These are phyloP conservation scores for Halichoerus grypus DNA, from an alignment of 2,113 vertebrate species.

Conservation along the genomic window DNA sequence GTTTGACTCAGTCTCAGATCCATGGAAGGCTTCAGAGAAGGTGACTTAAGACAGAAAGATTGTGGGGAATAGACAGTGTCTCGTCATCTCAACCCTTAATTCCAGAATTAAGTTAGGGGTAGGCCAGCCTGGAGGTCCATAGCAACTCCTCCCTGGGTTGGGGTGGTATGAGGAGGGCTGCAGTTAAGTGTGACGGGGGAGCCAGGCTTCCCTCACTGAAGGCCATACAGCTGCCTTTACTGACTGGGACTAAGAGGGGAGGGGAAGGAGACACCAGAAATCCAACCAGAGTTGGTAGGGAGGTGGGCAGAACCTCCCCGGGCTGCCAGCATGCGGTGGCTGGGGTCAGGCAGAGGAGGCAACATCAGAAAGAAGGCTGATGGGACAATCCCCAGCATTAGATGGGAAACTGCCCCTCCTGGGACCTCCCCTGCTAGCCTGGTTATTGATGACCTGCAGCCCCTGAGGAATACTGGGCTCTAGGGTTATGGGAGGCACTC, in stretches of 20 bases:
- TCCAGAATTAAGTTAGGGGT: constrained; percentile 64
- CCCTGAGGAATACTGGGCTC: background rate
- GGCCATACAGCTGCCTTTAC: background rate
- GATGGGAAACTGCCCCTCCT: background rate
- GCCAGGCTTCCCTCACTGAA: constrained; percentile 77
- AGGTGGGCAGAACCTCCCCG: background rate
- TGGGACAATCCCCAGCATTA: background rate
- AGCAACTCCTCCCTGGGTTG: constrained; percentile 56
- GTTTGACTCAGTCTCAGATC: background rate
- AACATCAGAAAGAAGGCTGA: background rate
- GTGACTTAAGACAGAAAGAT: background rate
- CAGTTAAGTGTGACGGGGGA: constrained; percentile 72
- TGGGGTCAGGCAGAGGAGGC: background rate
- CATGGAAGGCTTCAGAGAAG: background rate
- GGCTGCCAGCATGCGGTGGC: background rate
- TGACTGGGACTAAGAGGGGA: background rate
- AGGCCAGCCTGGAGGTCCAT: constrained; percentile 23
- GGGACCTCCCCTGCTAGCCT: background rate
- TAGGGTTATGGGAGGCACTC: background rate
- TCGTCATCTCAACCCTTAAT: constrained; percentile 48
- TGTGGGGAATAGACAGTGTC: background rate
- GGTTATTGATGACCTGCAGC: background rate
- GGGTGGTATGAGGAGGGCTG: constrained; percentile 53
- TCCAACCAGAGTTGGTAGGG: background rate
- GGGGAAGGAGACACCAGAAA: background rate